Conservation (phyloP, 1,140 invertebrate genomes). For the Triops cancriformis region DNA sequence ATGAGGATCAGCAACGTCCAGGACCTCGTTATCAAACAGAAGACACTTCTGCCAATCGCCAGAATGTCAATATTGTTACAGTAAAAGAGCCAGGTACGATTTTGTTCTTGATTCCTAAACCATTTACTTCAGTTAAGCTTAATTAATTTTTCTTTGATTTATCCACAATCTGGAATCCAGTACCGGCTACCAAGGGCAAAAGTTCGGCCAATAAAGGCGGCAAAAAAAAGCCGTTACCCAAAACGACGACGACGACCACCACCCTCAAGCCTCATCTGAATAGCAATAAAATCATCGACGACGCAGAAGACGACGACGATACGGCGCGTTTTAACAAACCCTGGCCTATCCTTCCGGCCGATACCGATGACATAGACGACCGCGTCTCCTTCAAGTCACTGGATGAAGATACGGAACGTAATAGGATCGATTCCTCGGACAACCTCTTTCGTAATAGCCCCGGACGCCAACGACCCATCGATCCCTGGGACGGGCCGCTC, state of each 20-base stretch:
- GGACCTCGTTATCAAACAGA: conserved; percentile 16
- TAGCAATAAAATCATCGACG: neutral
- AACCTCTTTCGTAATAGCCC: neutral
- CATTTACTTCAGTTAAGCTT: neutral
- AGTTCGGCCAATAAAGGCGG: neutral
- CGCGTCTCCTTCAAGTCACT: neutral
- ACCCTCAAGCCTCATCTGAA: neutral
- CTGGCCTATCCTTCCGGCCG: neutral
- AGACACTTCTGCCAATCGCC: neutral
- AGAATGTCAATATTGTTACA: neutral
- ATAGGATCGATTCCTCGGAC: neutral
- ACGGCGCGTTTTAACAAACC: neutral
- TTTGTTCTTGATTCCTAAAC: neutral
- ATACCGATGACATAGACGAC: neutral
- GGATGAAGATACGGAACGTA: neutral
- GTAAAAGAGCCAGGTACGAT: neutral
- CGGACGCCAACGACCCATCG: conserved; percentile 9
- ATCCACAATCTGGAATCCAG: no score
- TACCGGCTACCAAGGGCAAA: neutral
- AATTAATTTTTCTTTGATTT: neutral
- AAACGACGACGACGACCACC: conserved; percentile 13
- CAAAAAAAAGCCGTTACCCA: neutral
- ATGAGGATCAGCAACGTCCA: neutral
- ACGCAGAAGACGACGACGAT: neutral
- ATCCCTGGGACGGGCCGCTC: conserved; percentile 16